A percentile compares a stretch with the other conserved stretches of the same genome.
These are phyloP conservation scores for Gracilinanus agilis DNA, from an alignment of 2,113 vertebrate genomes.

Conservation along the genomic window DNA sequence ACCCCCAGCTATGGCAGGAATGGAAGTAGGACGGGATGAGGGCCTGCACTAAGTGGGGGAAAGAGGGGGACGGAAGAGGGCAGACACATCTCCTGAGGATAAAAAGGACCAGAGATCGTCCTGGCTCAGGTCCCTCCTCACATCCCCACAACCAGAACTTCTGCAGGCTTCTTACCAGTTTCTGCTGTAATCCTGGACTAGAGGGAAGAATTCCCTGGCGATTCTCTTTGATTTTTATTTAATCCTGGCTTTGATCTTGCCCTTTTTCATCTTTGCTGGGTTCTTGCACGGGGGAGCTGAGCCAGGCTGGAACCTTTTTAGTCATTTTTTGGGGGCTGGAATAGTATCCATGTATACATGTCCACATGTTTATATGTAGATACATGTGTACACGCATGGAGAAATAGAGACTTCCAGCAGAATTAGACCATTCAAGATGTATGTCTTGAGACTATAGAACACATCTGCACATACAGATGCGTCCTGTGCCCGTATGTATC, in stretches of 20 bases:
- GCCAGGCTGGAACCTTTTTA: not conserved
- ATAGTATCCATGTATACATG: not conserved
- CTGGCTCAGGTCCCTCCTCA: not conserved
- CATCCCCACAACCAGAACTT: no score
- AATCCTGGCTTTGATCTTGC: no score
- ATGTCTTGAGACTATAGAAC: no score
- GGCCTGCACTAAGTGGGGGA: not conserved
- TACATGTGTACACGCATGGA: not conserved
- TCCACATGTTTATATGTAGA: not conserved
- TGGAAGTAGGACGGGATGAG: no score
- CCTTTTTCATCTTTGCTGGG: not conserved
- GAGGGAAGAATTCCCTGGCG: no score
- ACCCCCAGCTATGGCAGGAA: no score
- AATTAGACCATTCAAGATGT: not conserved
- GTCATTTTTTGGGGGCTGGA: no score
- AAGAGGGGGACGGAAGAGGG: no score
- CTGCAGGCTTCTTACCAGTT: not conserved
- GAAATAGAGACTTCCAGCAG: no score
- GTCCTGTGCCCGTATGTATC: not conserved
- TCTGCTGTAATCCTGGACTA: not conserved
- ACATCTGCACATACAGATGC: no score
- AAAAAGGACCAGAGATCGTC: not conserved
- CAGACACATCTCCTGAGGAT: no score
- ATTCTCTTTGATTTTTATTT: no score
- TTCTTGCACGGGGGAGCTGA: not conserved